phyloP scores from a whole-genome alignment of 2,113 vertebrate species.

The Brachyhypopomus occidentalis region DNA sequence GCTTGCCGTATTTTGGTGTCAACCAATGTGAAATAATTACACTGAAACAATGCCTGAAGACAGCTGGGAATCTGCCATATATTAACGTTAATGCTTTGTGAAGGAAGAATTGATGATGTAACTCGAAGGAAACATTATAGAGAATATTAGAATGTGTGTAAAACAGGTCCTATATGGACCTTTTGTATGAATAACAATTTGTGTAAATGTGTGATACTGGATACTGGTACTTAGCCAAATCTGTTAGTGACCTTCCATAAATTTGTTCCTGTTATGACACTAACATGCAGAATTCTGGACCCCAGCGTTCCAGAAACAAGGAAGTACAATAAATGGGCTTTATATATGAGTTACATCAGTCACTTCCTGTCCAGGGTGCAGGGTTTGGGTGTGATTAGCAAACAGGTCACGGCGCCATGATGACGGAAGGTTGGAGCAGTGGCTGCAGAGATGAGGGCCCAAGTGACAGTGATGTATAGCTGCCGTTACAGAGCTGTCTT shows the following conservation, averaged over 20 bases:
- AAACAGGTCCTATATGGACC: background rate
- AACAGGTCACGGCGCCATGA: slow-evolving; percentile 49
- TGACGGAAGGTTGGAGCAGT: slow-evolving; percentile 56
- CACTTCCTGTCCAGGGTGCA: slow-evolving; percentile 27
- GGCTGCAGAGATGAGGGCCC: slow-evolving; percentile 57
- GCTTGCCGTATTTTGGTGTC: background rate
- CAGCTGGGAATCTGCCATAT: background rate
- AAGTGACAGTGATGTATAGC: slow-evolving; percentile 84
- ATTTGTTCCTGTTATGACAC: background rate
- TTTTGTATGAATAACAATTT: background rate
- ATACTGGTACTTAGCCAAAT: background rate
- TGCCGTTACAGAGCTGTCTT: slow-evolving; percentile 64
- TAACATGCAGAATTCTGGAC: no score
- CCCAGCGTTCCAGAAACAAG: background rate
- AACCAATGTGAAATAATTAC: slow-evolving; percentile 23
- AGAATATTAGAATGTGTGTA: background rate
- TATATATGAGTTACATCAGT: slow-evolving; percentile 3
- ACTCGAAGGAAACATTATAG: background rate
- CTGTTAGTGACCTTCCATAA: background rate
- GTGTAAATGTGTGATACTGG: background rate
- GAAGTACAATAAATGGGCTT: background rate
- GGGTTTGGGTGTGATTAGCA: slow-evolving; percentile 42
- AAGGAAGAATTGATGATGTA: slow-evolving; percentile 1
- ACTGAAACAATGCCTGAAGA: slow-evolving; percentile 23
- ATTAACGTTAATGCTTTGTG: no score